Evolutionary conservation across 2,888 invertebrate genomes (phyloP), one percentile per base, ranked within the genome.

Genomic region (Hypomecis punctinalis): DNA sequence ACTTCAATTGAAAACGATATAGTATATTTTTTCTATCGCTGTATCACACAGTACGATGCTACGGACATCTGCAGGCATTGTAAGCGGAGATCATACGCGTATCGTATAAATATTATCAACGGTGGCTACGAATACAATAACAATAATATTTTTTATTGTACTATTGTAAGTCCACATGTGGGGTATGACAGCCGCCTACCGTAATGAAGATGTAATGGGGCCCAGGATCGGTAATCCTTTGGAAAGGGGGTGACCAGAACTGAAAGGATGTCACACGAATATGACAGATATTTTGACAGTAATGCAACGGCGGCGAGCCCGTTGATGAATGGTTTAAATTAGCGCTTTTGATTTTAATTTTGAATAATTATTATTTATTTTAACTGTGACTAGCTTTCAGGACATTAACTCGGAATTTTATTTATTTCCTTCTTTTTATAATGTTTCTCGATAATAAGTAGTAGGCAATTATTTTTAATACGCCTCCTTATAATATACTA

Each of bases 281-380:
- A 91, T 93, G 93, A 93, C 91, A 92, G 91, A 84, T 93, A 92
- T 92, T 91, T 90, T 93, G 92, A 93, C 93, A 93, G 83, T 90
- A 91, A 91, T 90, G 90, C 92, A 91, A 90, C 89, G 88, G 83
- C 85, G 82, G 85, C 82, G 57, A 73, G 73, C 76, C 81, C 79
- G 69, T 68, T 72, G 76, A 81, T 76, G 77, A 72, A 75, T 73
- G 70, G 76, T 63, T 79, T 75, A 75, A 82, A 83, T 82, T 83
- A 81, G 78, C 75, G 66, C 73, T 80, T 80, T 78, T 23, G 23
- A 23, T 23, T 23, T 23, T 23, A 23, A 23, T 23, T 23, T 23
- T 23, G 1, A 2, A 23, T 23, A 23, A 2, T 23, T 23, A 23
- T n/a, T n/a, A n/a, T n/a, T n/a, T 3, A 23, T 23, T 23, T 23